Evolutionary conservation across 2,888 invertebrate genomes (phyloP).

Genomic region (Orchestes rusci): DNA sequence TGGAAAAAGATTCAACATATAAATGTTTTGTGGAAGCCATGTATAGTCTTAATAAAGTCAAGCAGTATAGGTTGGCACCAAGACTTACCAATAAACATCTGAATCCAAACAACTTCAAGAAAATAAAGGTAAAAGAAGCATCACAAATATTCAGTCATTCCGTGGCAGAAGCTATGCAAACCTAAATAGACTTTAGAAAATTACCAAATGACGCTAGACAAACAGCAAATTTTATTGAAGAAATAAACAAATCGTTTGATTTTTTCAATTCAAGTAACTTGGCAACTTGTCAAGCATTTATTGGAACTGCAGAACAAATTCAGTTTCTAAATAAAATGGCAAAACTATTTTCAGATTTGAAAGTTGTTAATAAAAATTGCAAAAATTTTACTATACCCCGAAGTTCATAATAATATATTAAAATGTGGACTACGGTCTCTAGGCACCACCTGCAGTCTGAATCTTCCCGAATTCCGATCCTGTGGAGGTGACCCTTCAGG

Average conservation of each 20-base stretch:
- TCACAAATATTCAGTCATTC: constrained; percentile 2
- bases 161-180: background rate
- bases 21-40: too few species aligned
- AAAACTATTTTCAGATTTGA: background rate
- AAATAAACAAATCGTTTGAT: constrained; percentile 1
- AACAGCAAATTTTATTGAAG: background rate
- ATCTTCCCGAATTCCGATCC: too few species aligned
- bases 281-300: background rate
- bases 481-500: too few species aligned
- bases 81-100: background rate
- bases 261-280: background rate
- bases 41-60: background rate
- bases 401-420: too few species aligned
- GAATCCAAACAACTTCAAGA: background rate
- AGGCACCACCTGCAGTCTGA: too few species aligned
- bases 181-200: too few species aligned
- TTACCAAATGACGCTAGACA: too few species aligned
- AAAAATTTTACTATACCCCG: background rate
- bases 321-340: background rate
- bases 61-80: background rate
- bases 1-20: constrained; percentile 4
- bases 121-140: constrained; percentile 3
- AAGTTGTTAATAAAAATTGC: background rate
- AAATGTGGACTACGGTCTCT: too few species aligned
- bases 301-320: background rate